Base-by-base conservation (phyloP, 2,888 invertebrate genomes). In the Drosophila melanosoma region DNA sequence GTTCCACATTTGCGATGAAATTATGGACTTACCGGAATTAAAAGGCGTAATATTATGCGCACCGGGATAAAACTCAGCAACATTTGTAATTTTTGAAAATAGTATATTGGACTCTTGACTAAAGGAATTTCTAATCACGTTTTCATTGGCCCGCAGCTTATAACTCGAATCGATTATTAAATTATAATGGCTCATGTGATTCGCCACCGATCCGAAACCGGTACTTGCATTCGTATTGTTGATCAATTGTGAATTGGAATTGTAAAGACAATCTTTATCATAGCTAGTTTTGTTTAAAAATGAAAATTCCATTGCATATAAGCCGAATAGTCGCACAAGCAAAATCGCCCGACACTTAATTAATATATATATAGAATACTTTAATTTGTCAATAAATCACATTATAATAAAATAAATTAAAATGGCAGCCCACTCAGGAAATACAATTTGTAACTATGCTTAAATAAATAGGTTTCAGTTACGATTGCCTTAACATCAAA, bases 271-370 rank as follows among this genome's bases (percentile, higher is more conserved):
- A 79, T 90, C 91, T 74, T 90, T 85, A 81, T 91, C 91, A 57
- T 91, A 91, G 53, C 81, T 89, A 33, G 90, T 79, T 81, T 91
- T 91, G 79, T 91, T 91, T 65, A 91, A 82, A 73, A 91, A 91
- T 79, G 91, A 90, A 83, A 92, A 91, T 90, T 91, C 91, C 91
- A 91, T 91, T 75, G 83, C 83, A 82, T 71, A 68, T 52, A 64
- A 33, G 40, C n/a, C 58, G 35, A 29, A 26, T 32, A 52, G 58
- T 62, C 53, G 45, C 58, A 38, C 54, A 59, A 71, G 33, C 36
- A 42, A 64, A 42, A 33, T 66, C 45, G 56, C 72, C 53, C 54
- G 61, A 59, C 81, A 81, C 81, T 74, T 74, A 65, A 59, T 70
- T 61, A 62, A 58, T 69, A 61, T 42, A 60, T 57, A 40, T 57